Evolutionary conservation across 2,888 invertebrate species (phyloP).

Genomic region (Lepidonotus clava): DNA sequence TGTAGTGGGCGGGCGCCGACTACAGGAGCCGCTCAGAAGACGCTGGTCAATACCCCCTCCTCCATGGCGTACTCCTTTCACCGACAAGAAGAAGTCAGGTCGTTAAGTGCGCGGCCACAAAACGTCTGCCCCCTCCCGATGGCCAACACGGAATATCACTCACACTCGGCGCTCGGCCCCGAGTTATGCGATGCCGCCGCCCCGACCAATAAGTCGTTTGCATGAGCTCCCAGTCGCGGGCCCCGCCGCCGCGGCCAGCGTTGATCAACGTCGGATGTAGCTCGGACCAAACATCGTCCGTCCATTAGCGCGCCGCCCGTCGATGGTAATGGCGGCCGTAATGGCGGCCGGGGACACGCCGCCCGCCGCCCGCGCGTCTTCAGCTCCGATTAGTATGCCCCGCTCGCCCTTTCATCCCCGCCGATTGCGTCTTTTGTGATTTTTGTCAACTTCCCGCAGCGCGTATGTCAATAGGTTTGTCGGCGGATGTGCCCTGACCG

Average conservation of each 20-base stretch:
- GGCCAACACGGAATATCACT: background rate
- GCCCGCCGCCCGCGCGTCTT: background rate
- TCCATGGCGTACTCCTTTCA: no score
- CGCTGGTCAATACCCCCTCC: no score
- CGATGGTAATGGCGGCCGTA: background rate
- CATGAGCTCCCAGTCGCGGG: background rate
- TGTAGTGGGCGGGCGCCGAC: no score
- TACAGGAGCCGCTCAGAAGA: no score
- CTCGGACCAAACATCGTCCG: background rate
- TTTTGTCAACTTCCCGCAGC: no score
- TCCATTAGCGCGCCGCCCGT: background rate
- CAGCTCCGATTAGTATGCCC: background rate
- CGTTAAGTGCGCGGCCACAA: background rate
- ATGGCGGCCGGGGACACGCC: background rate
- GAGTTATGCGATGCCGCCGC: background rate
- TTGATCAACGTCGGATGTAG: background rate
- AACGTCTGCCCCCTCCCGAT: background rate
- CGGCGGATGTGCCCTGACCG: no score
- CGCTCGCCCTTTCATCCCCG: background rate
- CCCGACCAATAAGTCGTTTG: background rate
- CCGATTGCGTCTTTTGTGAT: background rate
- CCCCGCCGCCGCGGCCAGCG: background rate
- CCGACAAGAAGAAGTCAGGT: no score
- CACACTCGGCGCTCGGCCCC: background rate
- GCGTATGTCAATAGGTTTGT: no score